Conservation (phyloP, 2,113 vertebrate species). For the Phoenicopterus ruber region DNA sequence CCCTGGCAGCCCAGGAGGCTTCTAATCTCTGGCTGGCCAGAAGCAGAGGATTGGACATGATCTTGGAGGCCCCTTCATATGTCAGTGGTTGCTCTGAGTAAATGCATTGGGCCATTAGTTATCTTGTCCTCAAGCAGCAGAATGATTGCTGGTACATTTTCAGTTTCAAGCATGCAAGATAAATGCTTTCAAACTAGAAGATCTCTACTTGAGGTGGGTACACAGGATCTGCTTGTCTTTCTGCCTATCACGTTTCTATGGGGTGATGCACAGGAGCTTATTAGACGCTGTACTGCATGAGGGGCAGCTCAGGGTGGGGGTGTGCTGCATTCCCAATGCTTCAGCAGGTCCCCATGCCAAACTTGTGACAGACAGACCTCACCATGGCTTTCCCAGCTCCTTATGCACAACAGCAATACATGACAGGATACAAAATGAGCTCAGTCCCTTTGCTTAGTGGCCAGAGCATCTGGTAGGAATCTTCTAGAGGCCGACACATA, state of each 20-base stretch:
- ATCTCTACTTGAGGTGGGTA: neutral
- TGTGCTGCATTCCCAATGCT: neutral
- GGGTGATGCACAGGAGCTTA: neutral
- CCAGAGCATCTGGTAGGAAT: conserved; percentile 63
- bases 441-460: conserved; percentile 50
- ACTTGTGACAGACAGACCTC: neutral
- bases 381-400: neutral
- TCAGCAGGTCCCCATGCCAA: neutral
- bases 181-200: neutral
- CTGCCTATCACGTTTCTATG: rapidly evolving
- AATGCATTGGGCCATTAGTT: neutral
- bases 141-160: neutral
- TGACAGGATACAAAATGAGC: conserved; percentile 41
- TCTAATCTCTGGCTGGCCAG: neutral
- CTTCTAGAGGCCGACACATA: conserved; percentile 43
- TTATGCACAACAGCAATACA: neutral
- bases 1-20: neutral
- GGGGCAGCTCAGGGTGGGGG: neutral
- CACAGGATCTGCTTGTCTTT: neutral
- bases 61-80: neutral
- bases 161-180: neutral
- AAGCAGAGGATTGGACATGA: neutral
- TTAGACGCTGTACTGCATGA: neutral
- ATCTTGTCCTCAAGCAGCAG: neutral
- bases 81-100: neutral